Base-by-base conservation (phyloP, 2,113 vertebrate genomes). In the Ciconia boyciana region DNA sequence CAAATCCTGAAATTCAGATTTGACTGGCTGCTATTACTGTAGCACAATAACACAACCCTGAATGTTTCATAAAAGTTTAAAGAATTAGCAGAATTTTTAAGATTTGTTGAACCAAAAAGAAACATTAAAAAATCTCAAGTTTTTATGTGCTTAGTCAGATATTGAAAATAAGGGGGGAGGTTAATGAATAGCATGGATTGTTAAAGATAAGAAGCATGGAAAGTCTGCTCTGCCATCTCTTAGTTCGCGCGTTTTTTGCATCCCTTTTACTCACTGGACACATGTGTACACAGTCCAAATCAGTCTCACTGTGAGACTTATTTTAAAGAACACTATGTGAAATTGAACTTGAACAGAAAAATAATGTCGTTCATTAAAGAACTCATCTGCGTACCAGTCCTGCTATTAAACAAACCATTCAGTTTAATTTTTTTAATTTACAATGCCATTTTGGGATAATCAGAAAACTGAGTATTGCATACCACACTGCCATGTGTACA, bases 391-490 rank as follows among this genome's bases (percentile, higher is more conserved):
- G 28, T 85, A 86, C 57, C 32, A 69, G 25, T 29, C 68, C 75
- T 87, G 43, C 48, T 94, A 94, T 93, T 94, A 96, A 88, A 44
- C 3, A 26, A 94, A 84, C 58, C 21, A 80, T 94, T 89, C 51
- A 71, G 54, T 60, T 89, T 72, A 84, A 24, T 76, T 83, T 90
- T 90, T 87, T 82, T 54, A 93, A 97, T 89, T 83, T 93, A 74
- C 14, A 7, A 46, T 57, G 44, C 16, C 34, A 55, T 93, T 95
- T 93, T 57, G 32, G 49, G n/a, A 66, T 92, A 91, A 92, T 92
- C 62, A 74, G 62, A 90, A 77, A 90, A 90, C 5, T 54, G 46
- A 90, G 10, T 76, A 49, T 71, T 86, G 54, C 87, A 61, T 62
- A 69, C 32, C 41, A 54, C 24, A 60, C 8, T 76, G 74, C 36